These are phyloP conservation scores for Hipparchia sbordonii DNA, from an alignment of 2,888 invertebrate genomes.

Conservation along the genomic window DNA sequence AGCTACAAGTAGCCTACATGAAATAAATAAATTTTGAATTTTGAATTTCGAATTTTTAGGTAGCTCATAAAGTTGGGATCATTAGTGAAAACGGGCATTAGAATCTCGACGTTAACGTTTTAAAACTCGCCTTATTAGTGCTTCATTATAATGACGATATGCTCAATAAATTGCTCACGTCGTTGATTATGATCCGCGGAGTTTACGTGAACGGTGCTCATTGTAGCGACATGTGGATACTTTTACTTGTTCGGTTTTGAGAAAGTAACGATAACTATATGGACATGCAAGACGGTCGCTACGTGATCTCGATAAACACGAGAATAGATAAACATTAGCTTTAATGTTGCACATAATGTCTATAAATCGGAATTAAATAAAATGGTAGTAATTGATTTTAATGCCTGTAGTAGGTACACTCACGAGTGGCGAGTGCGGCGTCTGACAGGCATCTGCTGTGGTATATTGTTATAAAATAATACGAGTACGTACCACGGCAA, in stretches of 20 bases:
- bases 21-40: too few relatives aligned
- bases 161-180: conserved; percentile 3
- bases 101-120: too few relatives aligned
- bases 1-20: too few relatives aligned
- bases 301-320: conserved; percentile 15
- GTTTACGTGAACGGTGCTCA: not conserved
- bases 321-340: not conserved
- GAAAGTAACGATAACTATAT: conserved; percentile 37
- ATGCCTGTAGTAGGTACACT: not conserved
- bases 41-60: too few relatives aligned
- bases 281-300: conserved; percentile 18
- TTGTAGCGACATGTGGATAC: conserved; percentile 13
- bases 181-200: not conserved
- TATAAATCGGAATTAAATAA: not conserved
- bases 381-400: not conserved
- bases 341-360: not conserved
- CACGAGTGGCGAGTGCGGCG: not conserved
- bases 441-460: too few relatives aligned
- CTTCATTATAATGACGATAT: not conserved
- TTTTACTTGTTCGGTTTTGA: conserved; percentile 30
- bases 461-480: too few relatives aligned
- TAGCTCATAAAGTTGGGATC: too few relatives aligned
- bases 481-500: too few relatives aligned
- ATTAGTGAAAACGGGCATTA: too few relatives aligned
- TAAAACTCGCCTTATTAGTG: too few relatives aligned